Evolutionary conservation across 1,140 invertebrate genomes (phyloP).

Genomic region (Archegozetes longisetosus): DNA sequence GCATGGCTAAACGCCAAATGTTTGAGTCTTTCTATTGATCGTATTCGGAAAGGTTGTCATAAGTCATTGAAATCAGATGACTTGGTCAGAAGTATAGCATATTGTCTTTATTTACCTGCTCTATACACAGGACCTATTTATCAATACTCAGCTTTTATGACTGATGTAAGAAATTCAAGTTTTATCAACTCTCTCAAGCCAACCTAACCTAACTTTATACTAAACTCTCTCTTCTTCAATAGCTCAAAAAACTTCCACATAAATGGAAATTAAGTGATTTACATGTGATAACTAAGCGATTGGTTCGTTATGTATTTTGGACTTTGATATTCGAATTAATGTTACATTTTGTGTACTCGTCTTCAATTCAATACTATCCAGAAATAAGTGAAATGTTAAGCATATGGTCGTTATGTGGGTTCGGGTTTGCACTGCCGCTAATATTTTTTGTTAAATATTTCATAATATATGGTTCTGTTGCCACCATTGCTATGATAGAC

Average conservation of each 20-base stretch:
- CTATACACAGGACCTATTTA: slow-evolving; percentile 22
- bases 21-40: slow-evolving; percentile 20
- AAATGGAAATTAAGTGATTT: neutral
- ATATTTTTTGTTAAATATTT: slow-evolving; percentile 22
- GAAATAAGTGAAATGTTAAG: slow-evolving; percentile 9
- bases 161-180: slow-evolving; percentile 4
- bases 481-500: slow-evolving; percentile 14
- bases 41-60: neutral
- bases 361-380: slow-evolving; percentile 18
- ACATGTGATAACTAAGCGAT: neutral
- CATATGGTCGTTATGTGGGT: slow-evolving; percentile 19
- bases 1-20: slow-evolving; percentile 20
- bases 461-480: slow-evolving; percentile 19
- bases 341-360: slow-evolving; percentile 19
- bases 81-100: slow-evolving; percentile 6
- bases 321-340: slow-evolving; percentile 19
- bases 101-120: slow-evolving; percentile 21
- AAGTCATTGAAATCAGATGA: neutral
- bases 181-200: neutral
- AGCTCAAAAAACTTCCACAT: neutral
- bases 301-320: slow-evolving; percentile 10
- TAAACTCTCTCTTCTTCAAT: neutral
- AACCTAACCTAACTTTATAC: neutral
- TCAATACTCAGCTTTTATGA: slow-evolving; percentile 14
- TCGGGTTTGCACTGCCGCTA: slow-evolving; percentile 20